phyloP scores from a whole-genome alignment of 2,797 vertebrate species.

The Tenualosa thibaudeaui region DNA sequence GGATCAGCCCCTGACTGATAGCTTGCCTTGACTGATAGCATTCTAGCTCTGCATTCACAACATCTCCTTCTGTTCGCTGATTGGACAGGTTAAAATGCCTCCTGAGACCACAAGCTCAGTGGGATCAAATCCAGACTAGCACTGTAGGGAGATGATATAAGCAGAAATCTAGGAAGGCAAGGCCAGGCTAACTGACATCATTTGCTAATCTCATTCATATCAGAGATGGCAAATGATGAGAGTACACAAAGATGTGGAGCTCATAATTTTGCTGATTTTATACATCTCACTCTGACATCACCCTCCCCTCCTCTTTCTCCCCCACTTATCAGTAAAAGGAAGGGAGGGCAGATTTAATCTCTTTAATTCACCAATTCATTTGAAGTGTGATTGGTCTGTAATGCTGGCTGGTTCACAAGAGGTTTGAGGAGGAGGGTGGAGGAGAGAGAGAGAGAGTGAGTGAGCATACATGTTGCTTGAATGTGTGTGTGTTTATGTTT shows the following conservation, averaged over 20 bases:
- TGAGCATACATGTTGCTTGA: not conserved
- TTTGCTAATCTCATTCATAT: not conserved
- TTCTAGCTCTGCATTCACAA: too few species aligned
- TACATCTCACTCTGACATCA: slow-evolving; percentile 27
- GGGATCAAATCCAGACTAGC: too few species aligned
- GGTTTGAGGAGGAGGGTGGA: not conserved
- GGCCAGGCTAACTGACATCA: not conserved
- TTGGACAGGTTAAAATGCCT: too few species aligned
- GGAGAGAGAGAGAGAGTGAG: not conserved
- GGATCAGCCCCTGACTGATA: too few species aligned
- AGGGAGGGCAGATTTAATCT: slow-evolving; percentile 39
- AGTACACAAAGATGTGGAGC: slow-evolving; percentile 5
- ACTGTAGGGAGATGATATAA: too few species aligned
- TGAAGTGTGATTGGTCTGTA: slow-evolving; percentile 36
- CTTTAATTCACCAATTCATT: slow-evolving; percentile 54
- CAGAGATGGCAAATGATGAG: not conserved
- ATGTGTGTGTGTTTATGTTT: slow-evolving; percentile 22
- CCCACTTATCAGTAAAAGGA: slow-evolving; percentile 42
- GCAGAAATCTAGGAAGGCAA: too few species aligned
- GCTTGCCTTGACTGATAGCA: too few species aligned
- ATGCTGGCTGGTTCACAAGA: slow-evolving; percentile 31
- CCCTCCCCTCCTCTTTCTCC: too few species aligned
- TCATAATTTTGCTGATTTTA: slow-evolving; percentile 42
- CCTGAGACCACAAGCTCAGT: too few species aligned
- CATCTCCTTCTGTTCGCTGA: too few species aligned